Percentiles rank a stretch among this genome's conserved stretches.
phyloP scores from a whole-genome alignment of 2,888 invertebrate genomes.

The Nymphalis polychloros region DNA sequence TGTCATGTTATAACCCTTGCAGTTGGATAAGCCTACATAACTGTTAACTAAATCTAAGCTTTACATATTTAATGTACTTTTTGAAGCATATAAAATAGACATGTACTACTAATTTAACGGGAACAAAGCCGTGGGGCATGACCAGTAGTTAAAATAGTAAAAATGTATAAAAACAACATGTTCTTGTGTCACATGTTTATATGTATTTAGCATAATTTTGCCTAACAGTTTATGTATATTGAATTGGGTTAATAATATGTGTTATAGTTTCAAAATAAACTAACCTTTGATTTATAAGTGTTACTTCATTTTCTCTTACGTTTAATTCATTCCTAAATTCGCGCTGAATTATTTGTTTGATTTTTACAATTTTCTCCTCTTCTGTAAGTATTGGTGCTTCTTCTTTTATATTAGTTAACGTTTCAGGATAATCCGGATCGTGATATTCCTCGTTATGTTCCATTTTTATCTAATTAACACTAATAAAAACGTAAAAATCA shows the following conservation, averaged over 20 bases:
- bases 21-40: too few species aligned
- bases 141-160: too few species aligned
- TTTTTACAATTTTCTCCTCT: slow-evolving; percentile 74
- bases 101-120: too few species aligned
- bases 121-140: too few species aligned
- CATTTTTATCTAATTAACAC: slow-evolving; percentile 50
- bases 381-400: slow-evolving; percentile 52
- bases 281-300: slow-evolving; percentile 85
- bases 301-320: slow-evolving; percentile 86
- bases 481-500: slow-evolving; percentile 13
- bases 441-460: slow-evolving; percentile 77
- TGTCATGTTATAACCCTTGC: too few species aligned
- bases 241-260: slow-evolving; percentile 2
- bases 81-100: too few species aligned
- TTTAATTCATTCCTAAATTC: slow-evolving; percentile 88
- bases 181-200: slow-evolving; percentile 6
- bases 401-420: slow-evolving; percentile 51
- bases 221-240: background rate
- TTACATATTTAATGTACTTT: too few species aligned
- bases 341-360: slow-evolving; percentile 84
- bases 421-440: slow-evolving; percentile 82
- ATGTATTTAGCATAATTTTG: background rate
- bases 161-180: slow-evolving; percentile 2
- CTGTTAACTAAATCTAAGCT: too few species aligned
- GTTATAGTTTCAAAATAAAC: slow-evolving; percentile 44